A percentile compares a stretch with the other conserved stretches of the same genome.
These are phyloP conservation scores for Montipora foliosa DNA, from an alignment of 64 coral and sea anemone species.

Conservation along the genomic window DNA sequence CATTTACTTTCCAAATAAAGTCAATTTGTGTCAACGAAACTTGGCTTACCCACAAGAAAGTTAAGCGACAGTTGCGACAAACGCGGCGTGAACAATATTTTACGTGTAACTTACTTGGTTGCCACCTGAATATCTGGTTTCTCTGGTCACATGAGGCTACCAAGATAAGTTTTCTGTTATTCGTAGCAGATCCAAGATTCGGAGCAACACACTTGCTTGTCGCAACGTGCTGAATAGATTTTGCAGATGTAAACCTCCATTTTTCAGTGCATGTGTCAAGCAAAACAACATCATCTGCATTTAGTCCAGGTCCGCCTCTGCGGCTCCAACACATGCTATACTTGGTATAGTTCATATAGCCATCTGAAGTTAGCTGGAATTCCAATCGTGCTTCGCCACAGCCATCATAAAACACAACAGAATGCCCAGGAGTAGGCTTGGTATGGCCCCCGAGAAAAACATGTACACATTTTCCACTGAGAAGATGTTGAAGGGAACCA, in stretches of 20 bases:
- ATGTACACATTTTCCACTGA: slow-evolving; percentile 77
- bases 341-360: slow-evolving; percentile 71
- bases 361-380: slow-evolving; percentile 77
- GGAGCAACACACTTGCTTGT: slow-evolving; percentile 72
- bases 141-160: slow-evolving; percentile 72
- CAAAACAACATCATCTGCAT: slow-evolving; percentile 76
- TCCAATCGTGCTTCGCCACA: slow-evolving; percentile 80
- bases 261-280: slow-evolving; percentile 67
- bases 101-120: slow-evolving; percentile 78
- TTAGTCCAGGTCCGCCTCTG: slow-evolving; percentile 38
- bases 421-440: slow-evolving; percentile 71
- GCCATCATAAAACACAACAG: slow-evolving; percentile 75
- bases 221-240: slow-evolving; percentile 65
- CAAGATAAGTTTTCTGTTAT: slow-evolving; percentile 70
- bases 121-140: slow-evolving; percentile 69
- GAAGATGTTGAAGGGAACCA: slow-evolving; percentile 74
- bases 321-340: slow-evolving; percentile 63
- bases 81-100: too few relatives aligned
- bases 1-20: too few relatives aligned
- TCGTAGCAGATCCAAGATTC: slow-evolving; percentile 31
- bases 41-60: too few relatives aligned
- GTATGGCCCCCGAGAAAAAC: slow-evolving; percentile 40
- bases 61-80: too few relatives aligned
- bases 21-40: too few relatives aligned
- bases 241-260: slow-evolving; percentile 75